Evolutionary conservation across 2,113 vertebrate genomes (phyloP), one percentile per base, ranked within the genome.

Genomic region (Pontoporia blainvillei): DNA sequence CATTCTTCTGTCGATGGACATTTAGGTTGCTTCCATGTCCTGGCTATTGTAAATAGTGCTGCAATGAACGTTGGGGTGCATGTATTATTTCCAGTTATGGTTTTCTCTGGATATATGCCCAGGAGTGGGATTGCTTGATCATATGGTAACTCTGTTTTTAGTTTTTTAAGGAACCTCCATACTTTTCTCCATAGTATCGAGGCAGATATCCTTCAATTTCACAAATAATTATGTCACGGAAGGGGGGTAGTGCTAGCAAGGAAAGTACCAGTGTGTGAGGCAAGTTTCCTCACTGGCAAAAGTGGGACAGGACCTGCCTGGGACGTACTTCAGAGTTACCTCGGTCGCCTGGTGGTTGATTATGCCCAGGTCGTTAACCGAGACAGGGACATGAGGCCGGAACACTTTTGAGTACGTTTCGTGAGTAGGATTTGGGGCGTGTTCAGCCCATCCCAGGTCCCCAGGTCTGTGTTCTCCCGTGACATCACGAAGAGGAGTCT

Each of bases 321-420:
- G 79, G 69, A 25, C 31, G 9, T 27, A 41, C 41, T 57, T 39
- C 9, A 11, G 71, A 72, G 25, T 52, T 39, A 21, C 10, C 15
- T 44, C 69, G 52, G 7, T n/a, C 0, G 0, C 36, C 39, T 73
- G 21, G 23, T 41, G 2, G 29, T 18, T 20, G 9, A 8, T 1
- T 20, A 46, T 12, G 15, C 0, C 10, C 1, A 76, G 73, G 27
- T 31, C 31, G 15, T n/a, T 49, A 15, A 39, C 10, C 0, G 41
- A 14, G 12, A 39, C n/a, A 39, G 61, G 39, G 34, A 21, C 1
- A 2, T 7, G 57, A 54, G 31, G 39, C 62, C 27, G 18, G 59
- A 41, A 23, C 14, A 27, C 25, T 39, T 73, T 34, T 0, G 5
- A 36, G 6, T 0, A 6, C 1, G 0, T 25, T 88, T 59, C 52